A percentile compares a stretch with the other conserved stretches of the same genome.
These are phyloP conservation scores for Dendrocincla fuliginosa DNA, from an alignment of 2,797 vertebrate genomes.

Conservation along the genomic window DNA sequence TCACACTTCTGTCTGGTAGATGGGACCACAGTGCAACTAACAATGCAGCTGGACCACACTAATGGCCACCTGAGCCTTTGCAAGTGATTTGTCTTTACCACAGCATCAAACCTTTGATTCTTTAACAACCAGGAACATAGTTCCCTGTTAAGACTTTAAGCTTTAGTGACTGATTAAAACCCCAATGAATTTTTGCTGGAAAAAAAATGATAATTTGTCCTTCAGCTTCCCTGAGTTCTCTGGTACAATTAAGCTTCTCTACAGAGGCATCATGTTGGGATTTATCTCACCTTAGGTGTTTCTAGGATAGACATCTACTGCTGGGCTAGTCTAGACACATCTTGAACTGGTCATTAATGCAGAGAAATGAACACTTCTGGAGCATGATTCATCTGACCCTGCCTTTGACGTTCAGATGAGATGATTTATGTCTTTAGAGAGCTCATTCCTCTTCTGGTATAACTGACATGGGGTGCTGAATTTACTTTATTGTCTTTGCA, in stretches of 20 bases:
- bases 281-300: not conserved
- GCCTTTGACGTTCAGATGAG: not conserved
- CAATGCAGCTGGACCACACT: not conserved
- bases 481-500: not conserved
- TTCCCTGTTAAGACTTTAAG: not conserved
- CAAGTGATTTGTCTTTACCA: not conserved
- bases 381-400: not conserved
- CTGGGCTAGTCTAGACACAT: slow-evolving; percentile 19
- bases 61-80: not conserved
- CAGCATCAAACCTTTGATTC: not conserved
- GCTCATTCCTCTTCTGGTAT: not conserved
- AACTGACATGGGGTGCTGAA: not conserved
- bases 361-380: not conserved
- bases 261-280: not conserved
- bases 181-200: not conserved
- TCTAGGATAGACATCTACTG: not conserved
- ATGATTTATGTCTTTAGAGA: not conserved
- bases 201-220: not conserved
- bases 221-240: not conserved
- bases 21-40: not conserved
- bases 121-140: not conserved
- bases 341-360: not conserved
- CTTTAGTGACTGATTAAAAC: not conserved
- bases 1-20: not conserved
- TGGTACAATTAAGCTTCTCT: not conserved